These are phyloP conservation scores for Caiman crocodilus DNA, from an alignment of 2,797 vertebrate genomes.

Conservation along the genomic window DNA sequence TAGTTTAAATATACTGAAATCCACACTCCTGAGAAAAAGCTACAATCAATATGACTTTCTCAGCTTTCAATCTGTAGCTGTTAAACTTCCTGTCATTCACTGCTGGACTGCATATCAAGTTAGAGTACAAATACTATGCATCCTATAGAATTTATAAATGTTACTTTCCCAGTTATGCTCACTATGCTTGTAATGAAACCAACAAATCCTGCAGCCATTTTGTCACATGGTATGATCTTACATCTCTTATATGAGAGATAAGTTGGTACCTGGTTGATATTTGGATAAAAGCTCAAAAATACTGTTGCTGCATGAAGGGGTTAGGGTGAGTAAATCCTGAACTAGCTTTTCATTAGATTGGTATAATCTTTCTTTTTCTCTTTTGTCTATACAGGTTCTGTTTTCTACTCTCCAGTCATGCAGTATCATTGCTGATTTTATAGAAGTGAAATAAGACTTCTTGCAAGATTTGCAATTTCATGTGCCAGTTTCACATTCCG, in stretches of 20 bases:
- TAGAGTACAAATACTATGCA: background rate
- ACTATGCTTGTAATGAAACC: background rate
- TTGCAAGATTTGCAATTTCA: too few species aligned
- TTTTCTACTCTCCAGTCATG: too few species aligned
- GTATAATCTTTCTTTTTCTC: too few species aligned
- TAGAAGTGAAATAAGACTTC: too few species aligned
- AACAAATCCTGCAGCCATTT: background rate
- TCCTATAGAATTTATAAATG: background rate
- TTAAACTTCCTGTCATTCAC: constrained; percentile 24
- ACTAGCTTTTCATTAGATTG: background rate
- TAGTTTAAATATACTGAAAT: constrained; percentile 63
- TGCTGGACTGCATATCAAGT: constrained; percentile 9
- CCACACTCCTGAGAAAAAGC: constrained; percentile 44
- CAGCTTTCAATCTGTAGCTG: constrained; percentile 30
- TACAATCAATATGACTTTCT: constrained; percentile 18
- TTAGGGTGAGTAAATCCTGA: background rate
- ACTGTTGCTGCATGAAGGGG: background rate
- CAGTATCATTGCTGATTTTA: too few species aligned
- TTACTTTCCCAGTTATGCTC: constrained; percentile 4
- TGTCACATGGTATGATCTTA: background rate
- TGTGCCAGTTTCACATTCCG: too few species aligned
- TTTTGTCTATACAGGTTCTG: too few species aligned
- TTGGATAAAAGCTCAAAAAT: background rate
- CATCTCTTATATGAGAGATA: background rate
- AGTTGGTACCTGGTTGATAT: background rate